A percentile compares a stretch with the other conserved stretches of the same genome.
phyloP scores from a whole-genome alignment of 1,140 invertebrate genomes.

The Trichogramma pretiosum region DNA sequence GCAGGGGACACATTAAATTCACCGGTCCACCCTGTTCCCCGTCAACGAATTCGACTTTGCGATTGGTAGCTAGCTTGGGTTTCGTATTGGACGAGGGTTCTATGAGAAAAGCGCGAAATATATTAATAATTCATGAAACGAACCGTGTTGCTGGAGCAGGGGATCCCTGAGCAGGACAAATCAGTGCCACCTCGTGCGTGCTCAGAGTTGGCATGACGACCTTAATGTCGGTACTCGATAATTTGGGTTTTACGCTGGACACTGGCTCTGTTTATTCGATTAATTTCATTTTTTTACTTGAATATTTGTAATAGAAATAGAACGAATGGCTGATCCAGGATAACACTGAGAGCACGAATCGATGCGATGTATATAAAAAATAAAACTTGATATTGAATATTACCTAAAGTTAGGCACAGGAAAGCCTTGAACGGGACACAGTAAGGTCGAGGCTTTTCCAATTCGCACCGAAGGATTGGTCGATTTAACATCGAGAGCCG shows the following conservation, averaged over 20 bases:
- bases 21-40: constrained; percentile 19
- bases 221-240: constrained; percentile 42
- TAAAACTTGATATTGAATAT: background rate
- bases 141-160: constrained; percentile 42
- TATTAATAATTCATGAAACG: constrained; percentile 17
- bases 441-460: constrained; percentile 37
- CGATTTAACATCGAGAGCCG: constrained; percentile 42
- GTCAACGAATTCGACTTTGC: constrained; percentile 43
- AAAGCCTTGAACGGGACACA: constrained; percentile 59
- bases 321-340: background rate
- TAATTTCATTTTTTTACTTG: background rate
- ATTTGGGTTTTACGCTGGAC: constrained; percentile 46
- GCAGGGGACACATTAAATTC: constrained; percentile 50
- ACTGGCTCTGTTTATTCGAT: constrained; percentile 41
- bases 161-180: constrained; percentile 61
- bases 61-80: constrained; percentile 46
- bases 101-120: constrained; percentile 25
- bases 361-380: background rate
- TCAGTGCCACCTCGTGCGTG: constrained; percentile 46
- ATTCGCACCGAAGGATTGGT: constrained; percentile 32
- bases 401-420: constrained; percentile 51
- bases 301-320: constrained; percentile 6
- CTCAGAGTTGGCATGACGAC: constrained; percentile 30
- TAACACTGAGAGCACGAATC: constrained; percentile 12
- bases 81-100: constrained; percentile 48